phyloP scores from a whole-genome alignment of 1,140 invertebrate species.

The Pachyrhynchus sulphureomaculatus region DNA sequence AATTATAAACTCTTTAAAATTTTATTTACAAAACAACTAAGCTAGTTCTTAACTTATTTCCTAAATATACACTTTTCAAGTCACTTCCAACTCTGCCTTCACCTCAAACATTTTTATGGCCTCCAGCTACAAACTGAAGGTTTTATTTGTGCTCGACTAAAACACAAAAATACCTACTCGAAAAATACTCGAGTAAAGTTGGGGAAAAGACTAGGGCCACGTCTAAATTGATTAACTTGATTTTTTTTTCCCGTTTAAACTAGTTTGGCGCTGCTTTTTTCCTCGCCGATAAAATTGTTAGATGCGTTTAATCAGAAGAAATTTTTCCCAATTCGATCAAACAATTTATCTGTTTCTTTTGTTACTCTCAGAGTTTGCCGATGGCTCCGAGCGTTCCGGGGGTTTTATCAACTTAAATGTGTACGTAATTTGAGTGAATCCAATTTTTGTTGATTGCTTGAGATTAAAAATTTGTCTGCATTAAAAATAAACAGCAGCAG shows the following conservation, averaged over 20 bases:
- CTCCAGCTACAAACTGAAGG: too few relatives aligned
- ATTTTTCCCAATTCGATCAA: not conserved
- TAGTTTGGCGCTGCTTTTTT: not conserved
- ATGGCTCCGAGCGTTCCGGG: not conserved
- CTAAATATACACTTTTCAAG: too few relatives aligned
- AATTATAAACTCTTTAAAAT: too few relatives aligned
- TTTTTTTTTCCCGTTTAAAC: not conserved
- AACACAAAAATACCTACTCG: too few relatives aligned
- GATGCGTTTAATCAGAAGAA: not conserved
- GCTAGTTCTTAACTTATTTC: too few relatives aligned
- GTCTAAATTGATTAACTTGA: not conserved
- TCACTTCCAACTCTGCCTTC: too few relatives aligned
- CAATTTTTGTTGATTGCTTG: too few relatives aligned
- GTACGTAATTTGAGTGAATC: not conserved
- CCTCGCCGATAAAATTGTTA: not conserved
- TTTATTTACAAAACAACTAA: too few relatives aligned
- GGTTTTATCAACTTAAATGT: not conserved
- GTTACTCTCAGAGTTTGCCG: not conserved
- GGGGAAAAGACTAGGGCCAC: not conserved
- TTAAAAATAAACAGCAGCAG: too few relatives aligned
- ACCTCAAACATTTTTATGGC: too few relatives aligned
- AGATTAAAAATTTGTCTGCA: too few relatives aligned
- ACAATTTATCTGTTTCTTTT: constrained; percentile 1
- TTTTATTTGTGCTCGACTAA: too few relatives aligned
- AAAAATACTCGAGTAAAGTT: not conserved